phyloP scores from a whole-genome alignment of 2,113 vertebrate species.

The Hippocampus barbouri region DNA sequence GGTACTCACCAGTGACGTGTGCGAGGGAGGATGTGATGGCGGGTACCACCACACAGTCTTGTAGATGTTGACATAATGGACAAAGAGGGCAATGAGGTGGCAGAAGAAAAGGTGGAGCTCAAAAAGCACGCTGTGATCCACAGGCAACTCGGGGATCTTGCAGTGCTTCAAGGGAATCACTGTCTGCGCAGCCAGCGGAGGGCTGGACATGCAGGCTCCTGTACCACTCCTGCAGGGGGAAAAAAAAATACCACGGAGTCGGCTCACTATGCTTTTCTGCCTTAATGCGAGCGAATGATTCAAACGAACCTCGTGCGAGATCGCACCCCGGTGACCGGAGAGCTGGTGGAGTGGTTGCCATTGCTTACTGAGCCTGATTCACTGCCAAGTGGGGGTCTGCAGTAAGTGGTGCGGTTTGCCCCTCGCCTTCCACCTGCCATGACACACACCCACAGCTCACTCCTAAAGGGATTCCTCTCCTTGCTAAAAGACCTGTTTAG shows the following conservation, averaged over 20 bases:
- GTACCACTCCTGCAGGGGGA: slow-evolving; percentile 81
- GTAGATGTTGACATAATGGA: slow-evolving; percentile 99
- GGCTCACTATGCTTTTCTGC: neutral
- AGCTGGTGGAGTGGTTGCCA: slow-evolving; percentile 79
- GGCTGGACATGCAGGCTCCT: slow-evolving; percentile 89
- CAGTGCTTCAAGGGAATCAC: slow-evolving; percentile 92
- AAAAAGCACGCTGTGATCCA: slow-evolving; percentile 88
- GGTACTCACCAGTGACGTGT: slow-evolving; percentile 88
- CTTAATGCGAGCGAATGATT: neutral
- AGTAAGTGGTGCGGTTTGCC: slow-evolving; percentile 88
- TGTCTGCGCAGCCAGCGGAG: slow-evolving; percentile 88
- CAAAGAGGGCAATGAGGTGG: slow-evolving; percentile 92
- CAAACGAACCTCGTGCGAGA: slow-evolving; percentile 83
- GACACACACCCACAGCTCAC: slow-evolving; percentile 46
- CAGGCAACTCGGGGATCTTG: slow-evolving; percentile 91
- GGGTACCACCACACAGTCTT: slow-evolving; percentile 99
- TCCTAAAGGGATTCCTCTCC: slow-evolving; percentile 15
- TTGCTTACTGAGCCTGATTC: slow-evolving; percentile 83
- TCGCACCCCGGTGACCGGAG: slow-evolving; percentile 87
- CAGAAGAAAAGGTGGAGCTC: slow-evolving; percentile 97
- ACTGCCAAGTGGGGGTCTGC: slow-evolving; percentile 84
- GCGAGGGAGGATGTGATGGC: slow-evolving; percentile 88
- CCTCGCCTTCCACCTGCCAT: slow-evolving; percentile 95
- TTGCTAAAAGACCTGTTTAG: slow-evolving; percentile 12
- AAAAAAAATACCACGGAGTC: neutral